Conservation (phyloP, 2,797 vertebrate genomes). For the Synanceia verrucosa region DNA sequence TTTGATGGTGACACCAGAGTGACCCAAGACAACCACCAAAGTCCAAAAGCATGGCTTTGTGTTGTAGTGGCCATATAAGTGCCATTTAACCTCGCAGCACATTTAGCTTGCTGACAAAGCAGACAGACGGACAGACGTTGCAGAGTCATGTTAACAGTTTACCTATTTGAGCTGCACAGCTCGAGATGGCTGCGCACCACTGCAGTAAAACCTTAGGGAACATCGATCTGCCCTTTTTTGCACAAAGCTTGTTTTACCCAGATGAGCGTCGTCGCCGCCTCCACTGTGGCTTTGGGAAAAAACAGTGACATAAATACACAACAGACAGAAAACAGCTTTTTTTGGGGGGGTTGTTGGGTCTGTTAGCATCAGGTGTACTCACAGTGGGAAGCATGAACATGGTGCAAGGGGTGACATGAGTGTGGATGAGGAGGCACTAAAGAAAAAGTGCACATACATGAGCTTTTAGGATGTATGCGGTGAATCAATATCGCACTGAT, state of each 20-base stretch:
- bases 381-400: constrained; percentile 17
- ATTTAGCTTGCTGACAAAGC: constrained; percentile 67
- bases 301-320: constrained; percentile 64
- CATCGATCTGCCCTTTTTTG: constrained; percentile 75
- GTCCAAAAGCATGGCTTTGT: constrained; percentile 36
- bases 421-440: constrained; percentile 35
- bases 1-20: constrained; percentile 22
- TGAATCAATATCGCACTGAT: background rate
- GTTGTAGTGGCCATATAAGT: constrained; percentile 35
- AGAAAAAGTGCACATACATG: background rate
- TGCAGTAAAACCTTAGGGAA: constrained; percentile 84
- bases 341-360: constrained; percentile 45
- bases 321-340: constrained; percentile 57
- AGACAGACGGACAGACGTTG: constrained; percentile 54
- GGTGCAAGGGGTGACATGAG: constrained; percentile 26
- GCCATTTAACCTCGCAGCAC: constrained; percentile 58
- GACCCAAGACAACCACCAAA: background rate
- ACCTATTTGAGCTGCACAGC: constrained; percentile 81
- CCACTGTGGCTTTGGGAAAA: constrained; percentile 64
- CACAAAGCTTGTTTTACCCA: constrained; percentile 72
- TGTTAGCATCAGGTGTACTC: constrained; percentile 44
- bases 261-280: constrained; percentile 56
- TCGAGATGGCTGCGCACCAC: constrained; percentile 79
- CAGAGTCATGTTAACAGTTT: constrained; percentile 54
- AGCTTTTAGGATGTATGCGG: background rate